These are phyloP conservation scores for Leptopilina syphax DNA, from an alignment of 2,888 invertebrate species.

Conservation along the genomic window DNA sequence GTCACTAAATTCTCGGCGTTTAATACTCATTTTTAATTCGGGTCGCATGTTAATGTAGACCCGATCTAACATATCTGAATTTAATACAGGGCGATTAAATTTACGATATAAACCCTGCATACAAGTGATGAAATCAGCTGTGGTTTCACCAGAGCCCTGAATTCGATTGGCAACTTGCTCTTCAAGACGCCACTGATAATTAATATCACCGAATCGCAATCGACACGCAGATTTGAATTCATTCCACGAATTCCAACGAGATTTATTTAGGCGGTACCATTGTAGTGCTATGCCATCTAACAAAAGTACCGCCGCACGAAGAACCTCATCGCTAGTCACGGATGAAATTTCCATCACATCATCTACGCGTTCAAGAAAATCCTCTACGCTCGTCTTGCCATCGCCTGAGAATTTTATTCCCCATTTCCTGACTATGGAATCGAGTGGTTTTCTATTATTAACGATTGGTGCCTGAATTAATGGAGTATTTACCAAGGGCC, in stretches of 20 bases:
- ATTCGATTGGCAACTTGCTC: no score
- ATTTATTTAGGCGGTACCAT: constrained; percentile 40
- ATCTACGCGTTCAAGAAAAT: constrained; percentile 42
- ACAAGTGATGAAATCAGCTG: constrained; percentile 33
- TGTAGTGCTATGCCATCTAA: constrained; percentile 39
- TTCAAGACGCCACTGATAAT: no score
- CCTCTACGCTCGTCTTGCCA: constrained; percentile 20
- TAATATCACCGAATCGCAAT: no score
- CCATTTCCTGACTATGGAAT: constrained; percentile 21
- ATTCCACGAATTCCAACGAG: neutral
- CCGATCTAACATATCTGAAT: no score
- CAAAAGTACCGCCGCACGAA: neutral
- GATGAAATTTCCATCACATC: constrained; percentile 20
- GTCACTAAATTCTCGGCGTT: no score
- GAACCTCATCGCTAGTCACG: constrained; percentile 20
- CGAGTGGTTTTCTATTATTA: no score
- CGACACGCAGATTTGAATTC: no score
- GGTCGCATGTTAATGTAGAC: constrained; percentile 44
- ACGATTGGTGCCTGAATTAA: no score
- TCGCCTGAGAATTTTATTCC: constrained; percentile 40
- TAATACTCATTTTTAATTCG: constrained; percentile 32
- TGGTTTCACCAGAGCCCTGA: constrained; percentile 43
- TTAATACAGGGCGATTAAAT: constrained; percentile 3
- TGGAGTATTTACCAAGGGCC: no score
- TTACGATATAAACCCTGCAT: constrained; percentile 29